Conservation (phyloP, 2,113 vertebrate species). For the Hydropotes inermis region DNA sequence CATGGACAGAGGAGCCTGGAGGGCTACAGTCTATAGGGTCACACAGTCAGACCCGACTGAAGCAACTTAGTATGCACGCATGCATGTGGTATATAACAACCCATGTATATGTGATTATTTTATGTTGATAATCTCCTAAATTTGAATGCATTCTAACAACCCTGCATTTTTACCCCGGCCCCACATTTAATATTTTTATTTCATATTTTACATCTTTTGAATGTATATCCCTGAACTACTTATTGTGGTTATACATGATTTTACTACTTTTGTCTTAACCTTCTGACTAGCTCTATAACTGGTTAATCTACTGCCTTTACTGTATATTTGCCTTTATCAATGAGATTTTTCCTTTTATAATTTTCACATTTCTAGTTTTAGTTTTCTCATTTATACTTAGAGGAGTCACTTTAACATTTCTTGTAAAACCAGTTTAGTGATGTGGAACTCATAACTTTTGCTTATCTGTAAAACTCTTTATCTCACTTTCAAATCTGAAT, state of each 20-base stretch:
- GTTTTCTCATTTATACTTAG: background rate
- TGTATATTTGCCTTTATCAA: background rate
- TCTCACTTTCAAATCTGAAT: background rate
- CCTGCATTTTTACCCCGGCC: background rate
- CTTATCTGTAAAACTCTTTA: background rate
- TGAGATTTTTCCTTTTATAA: background rate
- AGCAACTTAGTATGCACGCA: background rate
- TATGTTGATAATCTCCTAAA: background rate
- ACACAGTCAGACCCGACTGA: background rate
- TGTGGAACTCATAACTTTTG: background rate
- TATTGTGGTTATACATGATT: background rate
- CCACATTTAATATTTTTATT: background rate
- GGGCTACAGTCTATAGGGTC: background rate
- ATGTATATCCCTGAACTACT: background rate
- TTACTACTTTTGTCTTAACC: background rate
- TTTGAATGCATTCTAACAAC: background rate
- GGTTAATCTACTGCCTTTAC: background rate
- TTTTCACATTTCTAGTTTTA: background rate
- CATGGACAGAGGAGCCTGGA: too few species aligned
- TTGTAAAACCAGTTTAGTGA: background rate
- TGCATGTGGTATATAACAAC: background rate
- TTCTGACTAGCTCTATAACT: background rate
- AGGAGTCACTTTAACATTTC: background rate
- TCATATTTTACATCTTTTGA: background rate
- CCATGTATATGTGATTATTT: background rate